Base-by-base conservation (phyloP, 2,113 vertebrate species). In the Tachysurus fulvidraco region DNA sequence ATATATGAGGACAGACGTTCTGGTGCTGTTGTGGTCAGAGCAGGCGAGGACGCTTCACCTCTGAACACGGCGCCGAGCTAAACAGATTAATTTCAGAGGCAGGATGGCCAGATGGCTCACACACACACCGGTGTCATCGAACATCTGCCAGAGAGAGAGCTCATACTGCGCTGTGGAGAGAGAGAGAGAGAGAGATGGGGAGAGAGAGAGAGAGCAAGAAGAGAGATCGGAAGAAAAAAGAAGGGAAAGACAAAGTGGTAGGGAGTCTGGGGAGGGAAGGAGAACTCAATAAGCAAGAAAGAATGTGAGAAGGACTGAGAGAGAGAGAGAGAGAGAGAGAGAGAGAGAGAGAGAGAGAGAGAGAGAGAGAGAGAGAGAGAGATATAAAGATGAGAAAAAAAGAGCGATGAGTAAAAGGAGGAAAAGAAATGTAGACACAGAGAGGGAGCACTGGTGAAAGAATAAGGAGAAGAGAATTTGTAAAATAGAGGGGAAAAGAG, bases 71-170 rank as follows among this genome's bases (percentile, higher is more conserved):
- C 78, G 86, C 92, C 90, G 88, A 92, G 91, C 91, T 92, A 86
- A 92, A 95, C 92, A 95, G 93, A 95, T 95, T 94, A 94, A 93
- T 94, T 94, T 94, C 93, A 95, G 94, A 88, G 93, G 89, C 92
- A 92, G 92, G 93, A 91, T 81, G 91, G 92, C 93, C 94, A 95
- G 95, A 95, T 95, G 94, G 93, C 92, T 89, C 90, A 84, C 81
- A 90, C 83, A 85, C 80, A 85, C 83, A 89, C 67, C 81, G 82
- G 55, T 88, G 89, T 91, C 88, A 89, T 76, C 78, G 69, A 90
- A 90, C 91, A 90, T 89, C 90, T 90, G 91, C 84, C 88, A 89
- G 87, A 88, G 86, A 69, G 85, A 83, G 86, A 81, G 80, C 86
- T 64, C 89, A 86, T 54, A 83, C 88, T 62, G 62, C 25, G 67